Evolutionary conservation across 2,113 vertebrate genomes (phyloP).

Genomic region (Melanerpes aurifrons): DNA sequence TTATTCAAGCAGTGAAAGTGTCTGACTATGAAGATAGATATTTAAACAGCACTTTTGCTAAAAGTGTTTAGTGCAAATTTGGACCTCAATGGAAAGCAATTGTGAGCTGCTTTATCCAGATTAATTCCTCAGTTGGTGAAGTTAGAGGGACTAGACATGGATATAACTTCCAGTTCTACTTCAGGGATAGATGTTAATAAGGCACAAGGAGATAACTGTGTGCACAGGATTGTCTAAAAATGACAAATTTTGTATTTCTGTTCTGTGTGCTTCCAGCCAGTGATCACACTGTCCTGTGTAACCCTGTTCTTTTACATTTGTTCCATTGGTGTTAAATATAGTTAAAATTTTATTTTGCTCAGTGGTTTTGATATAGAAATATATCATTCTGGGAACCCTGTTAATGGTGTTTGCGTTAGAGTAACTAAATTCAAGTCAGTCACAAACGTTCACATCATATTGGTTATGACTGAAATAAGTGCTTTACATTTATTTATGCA

Average conservation of each 20-base stretch:
- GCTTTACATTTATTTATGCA: neutral
- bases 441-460: neutral
- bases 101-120: neutral
- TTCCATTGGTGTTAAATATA: neutral
- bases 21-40: neutral
- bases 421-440: neutral
- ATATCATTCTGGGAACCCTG: neutral
- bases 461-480: neutral
- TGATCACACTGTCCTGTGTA: neutral
- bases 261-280: neutral
- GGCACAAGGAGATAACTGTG: neutral
- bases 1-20: neutral
- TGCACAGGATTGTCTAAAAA: neutral
- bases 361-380: neutral
- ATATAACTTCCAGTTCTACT: neutral
- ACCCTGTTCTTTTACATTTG: neutral
- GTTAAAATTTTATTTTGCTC: neutral
- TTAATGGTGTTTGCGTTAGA: neutral
- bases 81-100: neutral
- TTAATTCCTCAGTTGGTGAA: neutral
- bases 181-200: neutral
- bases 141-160: neutral
- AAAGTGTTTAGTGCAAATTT: neutral
- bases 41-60: neutral
- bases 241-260: neutral